phyloP scores from a whole-genome alignment of 2,888 invertebrate species.

The Agrochola circellaris region DNA sequence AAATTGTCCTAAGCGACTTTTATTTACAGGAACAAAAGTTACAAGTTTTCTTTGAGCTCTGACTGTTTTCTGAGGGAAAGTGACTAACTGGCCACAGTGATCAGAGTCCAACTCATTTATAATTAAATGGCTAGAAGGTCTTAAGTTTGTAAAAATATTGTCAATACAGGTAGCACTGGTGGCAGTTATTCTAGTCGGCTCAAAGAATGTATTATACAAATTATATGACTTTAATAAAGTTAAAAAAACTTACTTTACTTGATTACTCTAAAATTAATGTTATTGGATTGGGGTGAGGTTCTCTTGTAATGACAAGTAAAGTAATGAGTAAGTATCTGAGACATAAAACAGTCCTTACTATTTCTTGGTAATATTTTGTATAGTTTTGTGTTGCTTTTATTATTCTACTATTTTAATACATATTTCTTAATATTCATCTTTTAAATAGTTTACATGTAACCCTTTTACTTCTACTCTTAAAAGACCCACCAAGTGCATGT shows the following conservation, averaged over 20 bases:
- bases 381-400: not conserved
- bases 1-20: no score
- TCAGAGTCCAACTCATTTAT: no score
- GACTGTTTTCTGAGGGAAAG: no score
- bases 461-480: not conserved
- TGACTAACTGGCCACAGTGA: no score
- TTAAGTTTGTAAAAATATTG: no score
- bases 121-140: no score
- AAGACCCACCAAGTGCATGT: not conserved
- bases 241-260: slow-evolving; percentile 7
- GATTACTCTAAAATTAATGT: slow-evolving; percentile 2
- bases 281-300: not conserved
- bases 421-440: not conserved
- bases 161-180: no score
- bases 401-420: not conserved
- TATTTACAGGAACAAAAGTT: no score
- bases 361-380: not conserved
- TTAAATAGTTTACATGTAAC: not conserved
- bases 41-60: no score
- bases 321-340: not conserved
- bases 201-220: no score
- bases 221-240: no score
- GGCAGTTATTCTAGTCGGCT: no score
- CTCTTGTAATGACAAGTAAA: not conserved
- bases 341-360: not conserved